Base-by-base conservation (phyloP, 2,797 vertebrate species). In the Tamandua tetradactyla region DNA sequence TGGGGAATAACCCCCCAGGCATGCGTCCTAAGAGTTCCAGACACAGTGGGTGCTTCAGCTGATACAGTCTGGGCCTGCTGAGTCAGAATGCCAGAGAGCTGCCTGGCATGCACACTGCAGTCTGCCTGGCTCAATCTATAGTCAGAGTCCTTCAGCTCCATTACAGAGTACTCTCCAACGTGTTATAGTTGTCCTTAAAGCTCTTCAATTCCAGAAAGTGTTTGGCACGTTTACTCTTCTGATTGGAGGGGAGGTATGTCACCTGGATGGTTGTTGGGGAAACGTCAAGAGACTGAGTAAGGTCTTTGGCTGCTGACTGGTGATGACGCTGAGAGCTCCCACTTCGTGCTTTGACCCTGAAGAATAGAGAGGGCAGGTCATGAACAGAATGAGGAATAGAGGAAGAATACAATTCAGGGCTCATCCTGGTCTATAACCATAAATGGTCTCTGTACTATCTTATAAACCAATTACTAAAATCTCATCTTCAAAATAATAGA, bases 151-250 rank as follows among this genome's bases (percentile, higher is more conserved):
- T n/a, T 3, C 57, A 5, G 64, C 2, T 0, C 57, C 55, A 27
- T 98, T 97, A 99, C 98, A 99, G 98, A 1, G 99, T 99, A 95
- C 99, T 99, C 97, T 99, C 99, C 97, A 99, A 95, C 0, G 99
- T 99, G 97, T 99, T 99, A 97, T 99, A 99, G 98, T 99, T 99
- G 98, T 99, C 99, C 97, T 99, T 99, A 95, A 99, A 99, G 98
- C 99, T 99, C 98, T 99, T 99, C 91, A 99, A 98, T 97, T 99
- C 99, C 91, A 99, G 98, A 96, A 99, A 99, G 98, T 99, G 98
- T 96, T 99, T 99, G 97, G 99, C 98, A 90, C 99, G 98, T 98
- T 99, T 99, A 98, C 98, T 99, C 98, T 99, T 99, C 98, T 99
- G 99, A 97, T 98, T 99, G 82, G 98, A 98, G 14, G 99, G 99